Conservation (phyloP, 1,140 invertebrate genomes). For the Leptoteleia sp. region DNA sequence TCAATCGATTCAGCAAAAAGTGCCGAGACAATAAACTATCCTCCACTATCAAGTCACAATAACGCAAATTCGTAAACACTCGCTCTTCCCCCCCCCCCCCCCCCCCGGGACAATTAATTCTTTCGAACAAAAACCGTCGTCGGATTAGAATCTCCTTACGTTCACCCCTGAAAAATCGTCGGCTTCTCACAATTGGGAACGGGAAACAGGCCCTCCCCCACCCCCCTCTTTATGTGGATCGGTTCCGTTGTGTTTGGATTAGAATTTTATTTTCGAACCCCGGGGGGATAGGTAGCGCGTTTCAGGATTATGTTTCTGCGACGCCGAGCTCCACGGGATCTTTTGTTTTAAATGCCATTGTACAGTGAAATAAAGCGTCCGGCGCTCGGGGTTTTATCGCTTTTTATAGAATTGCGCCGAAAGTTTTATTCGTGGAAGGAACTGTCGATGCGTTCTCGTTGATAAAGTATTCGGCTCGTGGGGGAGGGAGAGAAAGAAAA, state of each 20-base stretch:
- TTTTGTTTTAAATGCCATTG: slow-evolving; percentile 40
- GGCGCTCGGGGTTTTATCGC: slow-evolving; percentile 19
- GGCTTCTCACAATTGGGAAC: slow-evolving; percentile 5
- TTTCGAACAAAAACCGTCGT: too few species aligned
- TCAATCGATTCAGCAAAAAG: too few species aligned
- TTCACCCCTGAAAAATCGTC: slow-evolving; percentile 5
- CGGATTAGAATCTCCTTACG: background rate
- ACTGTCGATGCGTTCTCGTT: background rate
- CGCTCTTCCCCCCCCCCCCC: too few species aligned
- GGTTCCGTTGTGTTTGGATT: slow-evolving; percentile 38
- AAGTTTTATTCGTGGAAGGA: slow-evolving; percentile 11
- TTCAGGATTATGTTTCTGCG: slow-evolving; percentile 43
- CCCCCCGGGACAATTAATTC: too few species aligned
- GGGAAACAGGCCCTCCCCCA: too few species aligned
- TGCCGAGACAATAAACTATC: too few species aligned
- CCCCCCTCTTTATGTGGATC: slow-evolving; percentile 18
- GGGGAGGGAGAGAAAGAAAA: background rate
- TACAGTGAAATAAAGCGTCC: slow-evolving; percentile 32
- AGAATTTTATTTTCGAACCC: slow-evolving; percentile 34
- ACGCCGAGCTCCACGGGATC: slow-evolving; percentile 1
- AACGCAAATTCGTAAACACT: too few species aligned
- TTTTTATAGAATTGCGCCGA: slow-evolving; percentile 9
- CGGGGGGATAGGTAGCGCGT: slow-evolving; percentile 25
- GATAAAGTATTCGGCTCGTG: slow-evolving; percentile 10
- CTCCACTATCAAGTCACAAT: too few species aligned